Evolutionary conservation across 1,140 invertebrate species (phyloP).

Genomic region (Rhopalosiphum maidis): DNA sequence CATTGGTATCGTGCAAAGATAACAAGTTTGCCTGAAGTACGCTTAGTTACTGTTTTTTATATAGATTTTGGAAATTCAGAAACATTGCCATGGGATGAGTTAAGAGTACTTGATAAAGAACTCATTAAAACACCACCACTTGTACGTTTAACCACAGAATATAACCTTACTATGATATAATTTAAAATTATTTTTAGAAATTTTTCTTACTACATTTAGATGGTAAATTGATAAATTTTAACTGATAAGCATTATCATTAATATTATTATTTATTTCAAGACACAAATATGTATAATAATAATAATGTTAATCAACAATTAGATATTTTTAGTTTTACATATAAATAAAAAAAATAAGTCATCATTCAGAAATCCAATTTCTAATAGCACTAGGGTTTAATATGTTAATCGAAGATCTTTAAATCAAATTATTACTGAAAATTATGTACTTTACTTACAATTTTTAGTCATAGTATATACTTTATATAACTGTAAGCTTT

Average conservation of each 20-base stretch:
- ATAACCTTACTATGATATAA: not conserved
- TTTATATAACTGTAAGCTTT: too few species aligned
- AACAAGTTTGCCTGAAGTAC: conserved; percentile 61
- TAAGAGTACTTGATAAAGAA: conserved; percentile 61
- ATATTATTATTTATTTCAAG: not conserved
- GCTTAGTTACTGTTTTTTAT: conserved; percentile 64
- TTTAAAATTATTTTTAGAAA: not conserved
- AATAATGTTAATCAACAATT: too few species aligned
- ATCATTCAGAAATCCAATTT: too few species aligned
- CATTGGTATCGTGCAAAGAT: conserved; percentile 65
- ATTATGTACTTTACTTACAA: too few species aligned
- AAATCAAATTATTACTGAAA: too few species aligned
- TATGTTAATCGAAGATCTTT: too few species aligned
- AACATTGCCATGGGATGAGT: conserved; percentile 60
- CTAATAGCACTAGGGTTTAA: too few species aligned
- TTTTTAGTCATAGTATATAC: too few species aligned
- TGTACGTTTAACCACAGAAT: conserved; percentile 60
- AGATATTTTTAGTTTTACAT: too few species aligned
- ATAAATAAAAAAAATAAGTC: too few species aligned
- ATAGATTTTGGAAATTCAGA: conserved; percentile 66
- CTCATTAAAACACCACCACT: conserved; percentile 62
- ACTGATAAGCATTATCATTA: not conserved
- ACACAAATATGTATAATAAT: too few species aligned
- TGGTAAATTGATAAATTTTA: not conserved
- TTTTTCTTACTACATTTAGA: not conserved